Conservation (phyloP, 2,797 vertebrate species). For the Propithecus deckenii region DNA sequence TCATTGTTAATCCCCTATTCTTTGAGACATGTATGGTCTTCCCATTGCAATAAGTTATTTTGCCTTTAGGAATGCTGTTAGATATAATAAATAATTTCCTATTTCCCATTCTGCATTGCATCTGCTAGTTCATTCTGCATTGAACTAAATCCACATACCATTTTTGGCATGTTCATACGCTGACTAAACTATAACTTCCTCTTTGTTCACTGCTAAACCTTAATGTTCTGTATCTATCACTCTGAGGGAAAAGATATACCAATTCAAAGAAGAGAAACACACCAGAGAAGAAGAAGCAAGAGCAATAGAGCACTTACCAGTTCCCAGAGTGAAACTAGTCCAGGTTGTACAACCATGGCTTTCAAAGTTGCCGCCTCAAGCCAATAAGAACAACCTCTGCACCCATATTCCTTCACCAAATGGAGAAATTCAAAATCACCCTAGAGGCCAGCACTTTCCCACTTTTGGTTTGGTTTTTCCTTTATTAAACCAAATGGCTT, state of each 20-base stretch:
- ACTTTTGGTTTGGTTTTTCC: background rate
- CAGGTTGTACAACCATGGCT: background rate
- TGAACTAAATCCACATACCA: background rate
- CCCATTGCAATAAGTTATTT: conserved; percentile 21
- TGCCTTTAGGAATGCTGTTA: conserved; percentile 14
- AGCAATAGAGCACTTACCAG: background rate
- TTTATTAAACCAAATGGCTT: background rate
- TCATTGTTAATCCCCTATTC: background rate
- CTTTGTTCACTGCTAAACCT: background rate
- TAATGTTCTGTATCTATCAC: background rate
- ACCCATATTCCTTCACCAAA: background rate
- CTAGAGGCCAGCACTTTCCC: background rate
- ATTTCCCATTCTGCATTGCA: background rate
- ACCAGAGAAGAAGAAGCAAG: background rate
- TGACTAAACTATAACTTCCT: background rate
- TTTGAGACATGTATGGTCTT: conserved; percentile 25
- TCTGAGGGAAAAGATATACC: background rate
- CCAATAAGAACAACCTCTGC: background rate
- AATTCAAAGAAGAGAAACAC: background rate
- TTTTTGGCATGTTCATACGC: background rate
- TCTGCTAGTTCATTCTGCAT: background rate
- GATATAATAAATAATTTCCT: conserved; percentile 1
- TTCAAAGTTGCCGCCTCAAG: background rate
- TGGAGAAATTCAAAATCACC: background rate
- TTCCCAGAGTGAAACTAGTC: background rate